These are phyloP conservation scores for Genyomyrus donnyi DNA, from an alignment of 2,113 vertebrate species.

Conservation along the genomic window DNA sequence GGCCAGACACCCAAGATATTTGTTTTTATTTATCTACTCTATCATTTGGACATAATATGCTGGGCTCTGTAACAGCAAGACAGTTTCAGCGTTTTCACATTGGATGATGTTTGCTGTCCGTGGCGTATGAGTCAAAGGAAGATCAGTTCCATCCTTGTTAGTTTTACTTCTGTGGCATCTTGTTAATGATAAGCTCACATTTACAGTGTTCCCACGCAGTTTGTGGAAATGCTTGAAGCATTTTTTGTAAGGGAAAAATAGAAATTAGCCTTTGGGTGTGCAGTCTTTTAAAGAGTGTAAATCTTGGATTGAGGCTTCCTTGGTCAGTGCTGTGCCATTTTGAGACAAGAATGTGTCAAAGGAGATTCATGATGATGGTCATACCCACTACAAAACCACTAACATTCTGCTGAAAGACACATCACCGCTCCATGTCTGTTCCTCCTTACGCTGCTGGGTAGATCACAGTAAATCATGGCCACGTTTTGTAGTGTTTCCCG, in stretches of 20 bases:
- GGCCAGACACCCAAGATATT: neutral
- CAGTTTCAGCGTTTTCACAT: neutral
- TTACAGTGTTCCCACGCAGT: neutral
- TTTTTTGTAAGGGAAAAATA: neutral
- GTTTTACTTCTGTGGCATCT: neutral
- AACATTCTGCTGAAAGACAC: conserved; percentile 1
- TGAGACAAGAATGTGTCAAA: neutral
- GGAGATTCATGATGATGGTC: neutral
- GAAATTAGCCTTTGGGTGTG: neutral
- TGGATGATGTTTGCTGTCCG: neutral
- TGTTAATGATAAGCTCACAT: neutral
- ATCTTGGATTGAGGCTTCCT: neutral
- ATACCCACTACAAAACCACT: neutral
- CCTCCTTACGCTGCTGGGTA: neutral
- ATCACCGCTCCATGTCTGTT: neutral
- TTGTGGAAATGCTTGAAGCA: neutral
- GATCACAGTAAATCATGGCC: neutral
- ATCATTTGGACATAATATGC: neutral
- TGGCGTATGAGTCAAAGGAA: neutral
- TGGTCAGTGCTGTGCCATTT: neutral
- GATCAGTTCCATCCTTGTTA: neutral
- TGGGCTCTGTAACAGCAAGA: neutral
- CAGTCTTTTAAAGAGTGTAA: neutral
- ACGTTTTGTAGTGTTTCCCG: neutral
- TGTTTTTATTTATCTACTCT: neutral